A percentile compares a stretch with the other conserved stretches of the same genome.
Evolutionary conservation across 92 coral and sea anemone species (phyloP).

Genomic region (Zoanthus sociatus): DNA sequence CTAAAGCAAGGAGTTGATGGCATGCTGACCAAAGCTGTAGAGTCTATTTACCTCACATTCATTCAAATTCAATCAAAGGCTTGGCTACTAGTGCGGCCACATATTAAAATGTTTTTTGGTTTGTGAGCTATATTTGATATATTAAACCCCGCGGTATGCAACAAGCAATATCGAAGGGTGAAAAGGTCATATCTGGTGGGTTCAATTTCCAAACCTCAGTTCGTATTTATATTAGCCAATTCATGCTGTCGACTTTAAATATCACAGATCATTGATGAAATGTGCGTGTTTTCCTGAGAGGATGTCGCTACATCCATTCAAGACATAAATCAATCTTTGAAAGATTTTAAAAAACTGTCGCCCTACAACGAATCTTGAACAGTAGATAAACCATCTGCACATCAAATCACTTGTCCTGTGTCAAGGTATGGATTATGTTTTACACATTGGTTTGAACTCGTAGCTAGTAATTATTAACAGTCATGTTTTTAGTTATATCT

Average conservation of each 20-base stretch:
- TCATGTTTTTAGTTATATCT: not conserved
- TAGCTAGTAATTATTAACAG: conserved; percentile 17
- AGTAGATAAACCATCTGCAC: conserved; percentile 3
- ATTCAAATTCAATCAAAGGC: conserved; percentile 16
- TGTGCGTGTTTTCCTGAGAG: not conserved
- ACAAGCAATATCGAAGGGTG: conserved; percentile 10
- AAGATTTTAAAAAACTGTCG: conserved; percentile 7
- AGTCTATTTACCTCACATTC: not conserved
- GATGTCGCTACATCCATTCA: not conserved
- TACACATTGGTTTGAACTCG: not conserved
- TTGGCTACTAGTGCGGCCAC: conserved; percentile 15
- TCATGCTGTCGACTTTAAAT: not conserved
- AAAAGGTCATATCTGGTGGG: conserved; percentile 34
- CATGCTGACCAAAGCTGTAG: not conserved
- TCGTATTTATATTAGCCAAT: not conserved
- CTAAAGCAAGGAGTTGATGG: not conserved
- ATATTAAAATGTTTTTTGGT: conserved; percentile 1
- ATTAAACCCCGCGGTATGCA: conserved; percentile 15
- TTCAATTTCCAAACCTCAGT: conserved; percentile 6
- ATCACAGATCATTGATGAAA: not conserved
- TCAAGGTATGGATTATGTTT: conserved; percentile 26
- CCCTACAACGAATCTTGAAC: not conserved
- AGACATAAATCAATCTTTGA: not conserved
- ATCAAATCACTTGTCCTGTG: no score
- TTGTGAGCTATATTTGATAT: conserved; percentile 1